These are phyloP conservation scores for Formicarius rufipectus DNA, from an alignment of 2,113 vertebrate species.

Conservation along the genomic window DNA sequence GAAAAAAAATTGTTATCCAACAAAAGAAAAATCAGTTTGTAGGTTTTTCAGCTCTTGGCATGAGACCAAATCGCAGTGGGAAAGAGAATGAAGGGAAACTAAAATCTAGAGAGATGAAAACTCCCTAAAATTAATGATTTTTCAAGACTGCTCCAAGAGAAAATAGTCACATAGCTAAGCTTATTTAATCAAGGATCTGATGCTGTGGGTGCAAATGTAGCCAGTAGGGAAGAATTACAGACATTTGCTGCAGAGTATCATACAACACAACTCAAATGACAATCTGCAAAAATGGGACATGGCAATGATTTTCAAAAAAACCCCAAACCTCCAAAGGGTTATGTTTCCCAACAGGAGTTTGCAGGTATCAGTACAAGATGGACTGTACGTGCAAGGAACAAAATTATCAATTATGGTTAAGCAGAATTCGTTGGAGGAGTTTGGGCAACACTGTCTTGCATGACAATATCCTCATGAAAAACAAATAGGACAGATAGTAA, in stretches of 20 bases:
- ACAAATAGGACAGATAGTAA: background rate
- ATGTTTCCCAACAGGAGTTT: background rate
- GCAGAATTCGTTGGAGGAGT: background rate
- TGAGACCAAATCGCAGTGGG: background rate
- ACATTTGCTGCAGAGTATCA: background rate
- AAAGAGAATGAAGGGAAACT: background rate
- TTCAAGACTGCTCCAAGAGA: background rate
- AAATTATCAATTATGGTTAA: background rate
- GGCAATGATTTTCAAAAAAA: background rate
- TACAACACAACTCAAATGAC: background rate
- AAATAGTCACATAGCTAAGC: background rate
- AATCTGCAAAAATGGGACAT: background rate
- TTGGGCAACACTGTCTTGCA: background rate
- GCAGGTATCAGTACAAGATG: background rate
- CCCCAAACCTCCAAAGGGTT: background rate
- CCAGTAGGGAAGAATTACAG: background rate
- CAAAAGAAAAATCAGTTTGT: background rate
- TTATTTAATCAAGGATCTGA: background rate
- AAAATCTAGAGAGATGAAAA: background rate
- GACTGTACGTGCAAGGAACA: background rate
- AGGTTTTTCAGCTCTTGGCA: background rate
- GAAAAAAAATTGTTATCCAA: background rate
- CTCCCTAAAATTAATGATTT: background rate
- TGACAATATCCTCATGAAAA: background rate
- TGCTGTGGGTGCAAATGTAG: background rate